phyloP scores from a whole-genome alignment of 2,797 vertebrate species.

The Ctenopoma kingsleyae region DNA sequence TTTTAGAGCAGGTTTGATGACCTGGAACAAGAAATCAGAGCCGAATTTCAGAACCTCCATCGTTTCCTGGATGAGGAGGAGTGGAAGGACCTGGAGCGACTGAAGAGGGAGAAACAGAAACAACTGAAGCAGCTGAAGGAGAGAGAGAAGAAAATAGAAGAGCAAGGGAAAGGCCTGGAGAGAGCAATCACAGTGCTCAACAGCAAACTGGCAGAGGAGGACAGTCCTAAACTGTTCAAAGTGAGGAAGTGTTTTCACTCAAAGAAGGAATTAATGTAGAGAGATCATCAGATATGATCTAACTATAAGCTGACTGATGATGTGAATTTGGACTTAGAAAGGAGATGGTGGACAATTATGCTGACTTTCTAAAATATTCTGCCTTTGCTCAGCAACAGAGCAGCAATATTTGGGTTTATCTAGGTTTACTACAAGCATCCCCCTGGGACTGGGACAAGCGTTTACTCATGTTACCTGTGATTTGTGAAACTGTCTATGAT shows the following conservation, averaged over 20 bases:
- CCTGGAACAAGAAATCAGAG: conserved; percentile 81
- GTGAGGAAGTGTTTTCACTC: conserved; percentile 64
- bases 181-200: conserved; percentile 80
- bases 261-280: not conserved
- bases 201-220: conserved; percentile 82
- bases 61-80: conserved; percentile 84
- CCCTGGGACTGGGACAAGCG: not conserved
- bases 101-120: conserved; percentile 78
- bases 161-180: conserved; percentile 79
- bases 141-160: conserved; percentile 81
- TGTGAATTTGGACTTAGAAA: conserved; percentile 10
- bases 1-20: conserved; percentile 78
- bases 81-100: conserved; percentile 74
- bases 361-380: conserved; percentile 54
- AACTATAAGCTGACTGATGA: not conserved
- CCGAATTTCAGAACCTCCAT: conserved; percentile 85
- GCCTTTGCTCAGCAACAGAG: conserved; percentile 15
- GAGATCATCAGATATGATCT: not conserved
- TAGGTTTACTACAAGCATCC: conserved; percentile 8
- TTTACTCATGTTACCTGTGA: conserved; percentile 2
- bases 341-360: conserved; percentile 16
- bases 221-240: conserved; percentile 81
- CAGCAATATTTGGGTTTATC: not conserved
- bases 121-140: conserved; percentile 81
- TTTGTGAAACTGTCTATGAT: conserved; percentile 21